Conservation (phyloP, 1,140 invertebrate species). For the Cydia pomonella region DNA sequence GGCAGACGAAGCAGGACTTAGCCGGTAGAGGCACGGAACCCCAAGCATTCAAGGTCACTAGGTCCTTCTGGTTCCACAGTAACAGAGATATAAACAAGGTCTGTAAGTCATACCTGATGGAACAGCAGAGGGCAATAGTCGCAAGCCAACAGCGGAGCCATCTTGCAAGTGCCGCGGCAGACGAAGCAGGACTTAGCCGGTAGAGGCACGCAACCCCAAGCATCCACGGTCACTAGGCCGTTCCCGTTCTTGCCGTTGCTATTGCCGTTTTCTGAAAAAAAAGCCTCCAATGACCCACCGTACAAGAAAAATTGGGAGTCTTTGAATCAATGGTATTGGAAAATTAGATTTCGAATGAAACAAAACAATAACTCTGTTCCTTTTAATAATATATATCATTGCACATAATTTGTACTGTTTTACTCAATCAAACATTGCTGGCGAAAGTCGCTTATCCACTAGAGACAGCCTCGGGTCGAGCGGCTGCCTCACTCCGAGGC, state of each 20-base stretch:
- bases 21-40: conserved; percentile 91
- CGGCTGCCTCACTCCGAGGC: too few relatives aligned
- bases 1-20: conserved; percentile 90
- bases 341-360: too few relatives aligned
- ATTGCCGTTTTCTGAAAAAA: conserved; percentile 44
- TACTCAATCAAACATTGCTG: too few relatives aligned
- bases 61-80: too few relatives aligned
- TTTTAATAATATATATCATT: too few relatives aligned
- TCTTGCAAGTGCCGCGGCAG: conserved; percentile 90
- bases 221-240: conserved; percentile 83
- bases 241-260: conserved; percentile 49
- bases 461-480: too few relatives aligned
- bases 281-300: neutral
- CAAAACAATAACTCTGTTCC: too few relatives aligned
- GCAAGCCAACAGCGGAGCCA: conserved; percentile 92
- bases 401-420: too few relatives aligned
- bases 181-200: conserved; percentile 92
- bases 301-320: too few relatives aligned
- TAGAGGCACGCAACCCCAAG: conserved; percentile 88
- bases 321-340: too few relatives aligned
- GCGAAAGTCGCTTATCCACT: too few relatives aligned
- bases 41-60: conserved; percentile 85
- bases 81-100: conserved; percentile 3
- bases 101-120: conserved; percentile 83
- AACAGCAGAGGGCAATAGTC: conserved; percentile 96